Evolutionary conservation across 2,113 vertebrate genomes (phyloP).

Genomic region (Etheostoma spectabile): DNA sequence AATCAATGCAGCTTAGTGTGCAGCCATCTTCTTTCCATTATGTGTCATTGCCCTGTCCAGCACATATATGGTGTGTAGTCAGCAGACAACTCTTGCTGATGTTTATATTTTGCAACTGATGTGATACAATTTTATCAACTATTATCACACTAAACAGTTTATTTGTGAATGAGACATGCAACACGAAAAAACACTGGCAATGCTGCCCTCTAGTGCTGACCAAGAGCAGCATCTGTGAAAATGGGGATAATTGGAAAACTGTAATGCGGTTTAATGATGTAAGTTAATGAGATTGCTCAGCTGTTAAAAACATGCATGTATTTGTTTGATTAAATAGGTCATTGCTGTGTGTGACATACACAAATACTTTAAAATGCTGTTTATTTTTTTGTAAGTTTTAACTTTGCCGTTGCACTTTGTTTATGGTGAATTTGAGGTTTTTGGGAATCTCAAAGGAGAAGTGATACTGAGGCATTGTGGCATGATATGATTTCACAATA

Average conservation of each 20-base stretch:
- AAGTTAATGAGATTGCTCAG: background rate
- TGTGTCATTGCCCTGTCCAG: no score
- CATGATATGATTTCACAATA: conserved; percentile 6
- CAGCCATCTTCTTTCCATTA: background rate
- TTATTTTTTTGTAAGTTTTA: conserved; percentile 1
- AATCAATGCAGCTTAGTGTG: background rate
- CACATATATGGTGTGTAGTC: background rate
- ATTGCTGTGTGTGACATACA: background rate
- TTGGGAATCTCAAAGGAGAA: background rate
- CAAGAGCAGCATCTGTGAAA: background rate
- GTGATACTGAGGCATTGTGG: background rate
- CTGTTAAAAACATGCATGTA: background rate
- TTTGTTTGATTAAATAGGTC: background rate
- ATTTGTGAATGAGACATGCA: background rate
- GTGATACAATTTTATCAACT: background rate
- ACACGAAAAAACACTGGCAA: background rate
- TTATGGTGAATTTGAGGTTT: background rate
- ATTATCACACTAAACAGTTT: background rate
- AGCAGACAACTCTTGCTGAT: background rate
- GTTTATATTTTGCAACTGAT: background rate
- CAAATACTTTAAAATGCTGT: background rate
- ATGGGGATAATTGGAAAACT: accelerated
- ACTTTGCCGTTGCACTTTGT: background rate
- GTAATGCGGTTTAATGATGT: background rate
- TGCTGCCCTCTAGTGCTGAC: conserved; percentile 56